Conservation (phyloP, 2,888 invertebrate species). For the Yponomeuta evonymella region DNA sequence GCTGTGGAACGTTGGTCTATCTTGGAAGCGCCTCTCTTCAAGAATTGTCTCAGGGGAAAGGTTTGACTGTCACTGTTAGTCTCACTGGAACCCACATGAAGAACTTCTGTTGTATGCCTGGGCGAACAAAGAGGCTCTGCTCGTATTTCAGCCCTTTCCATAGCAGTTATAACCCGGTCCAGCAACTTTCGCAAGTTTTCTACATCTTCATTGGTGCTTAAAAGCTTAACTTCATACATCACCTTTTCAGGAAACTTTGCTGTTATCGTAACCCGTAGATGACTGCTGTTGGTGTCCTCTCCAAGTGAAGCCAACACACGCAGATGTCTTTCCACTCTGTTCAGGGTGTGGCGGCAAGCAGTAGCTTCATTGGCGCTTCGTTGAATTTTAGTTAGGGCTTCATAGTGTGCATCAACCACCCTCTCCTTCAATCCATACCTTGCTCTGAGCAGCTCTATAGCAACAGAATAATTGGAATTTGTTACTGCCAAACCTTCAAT, state of each 20-base stretch:
- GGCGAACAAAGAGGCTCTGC: too few relatives aligned
- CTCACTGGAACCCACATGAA: too few relatives aligned
- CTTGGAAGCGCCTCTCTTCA: not conserved
- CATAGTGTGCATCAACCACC: not conserved
- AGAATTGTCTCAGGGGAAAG: not conserved
- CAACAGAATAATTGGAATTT: not conserved
- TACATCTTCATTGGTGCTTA: not conserved
- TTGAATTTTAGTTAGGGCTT: not conserved
- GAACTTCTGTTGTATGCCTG: too few relatives aligned
- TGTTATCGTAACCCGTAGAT: slow-evolving; percentile 7
- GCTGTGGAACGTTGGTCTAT: not conserved
- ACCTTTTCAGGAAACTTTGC: slow-evolving; percentile 16
- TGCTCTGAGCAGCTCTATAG: not conserved
- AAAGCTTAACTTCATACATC: slow-evolving; percentile 8
- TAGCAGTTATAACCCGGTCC: slow-evolving; percentile 3
- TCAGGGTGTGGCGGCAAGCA: slow-evolving; percentile 1
- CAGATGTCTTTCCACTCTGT: slow-evolving; percentile 15
- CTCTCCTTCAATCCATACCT: not conserved
- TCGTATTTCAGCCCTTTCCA: not conserved
- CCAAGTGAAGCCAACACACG: slow-evolving; percentile 11
- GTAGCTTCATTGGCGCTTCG: not conserved
- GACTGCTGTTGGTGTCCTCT: slow-evolving; percentile 12
- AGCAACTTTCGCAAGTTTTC: not conserved
- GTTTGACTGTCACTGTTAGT: not conserved
- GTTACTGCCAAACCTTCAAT: not conserved